Conservation (phyloP, 2,888 invertebrate genomes). For the Aricia artaxerxes region DNA sequence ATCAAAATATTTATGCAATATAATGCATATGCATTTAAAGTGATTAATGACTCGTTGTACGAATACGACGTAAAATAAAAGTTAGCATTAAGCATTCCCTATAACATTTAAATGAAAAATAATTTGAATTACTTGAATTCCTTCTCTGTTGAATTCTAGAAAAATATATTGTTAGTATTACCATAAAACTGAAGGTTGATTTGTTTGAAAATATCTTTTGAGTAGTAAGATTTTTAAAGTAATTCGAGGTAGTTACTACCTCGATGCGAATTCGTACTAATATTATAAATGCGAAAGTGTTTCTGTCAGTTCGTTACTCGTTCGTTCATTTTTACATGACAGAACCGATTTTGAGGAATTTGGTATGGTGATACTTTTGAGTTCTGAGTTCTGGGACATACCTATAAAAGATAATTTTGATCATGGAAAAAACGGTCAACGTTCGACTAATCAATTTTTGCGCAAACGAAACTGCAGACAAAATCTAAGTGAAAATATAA, state of each 20-base stretch:
- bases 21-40: neutral
- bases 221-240: neutral
- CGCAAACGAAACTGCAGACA: neutral
- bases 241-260: too few relatives aligned
- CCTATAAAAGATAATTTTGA: neutral
- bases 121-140: neutral
- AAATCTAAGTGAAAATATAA: constrained; percentile 22
- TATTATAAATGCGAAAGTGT: too few relatives aligned
- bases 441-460: neutral
- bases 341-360: neutral
- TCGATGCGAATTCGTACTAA: too few relatives aligned
- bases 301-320: too few relatives aligned
- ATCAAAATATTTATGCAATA: neutral
- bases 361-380: neutral
- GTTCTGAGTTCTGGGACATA: neutral
- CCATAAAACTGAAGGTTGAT: neutral
- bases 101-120: neutral
- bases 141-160: neutral
- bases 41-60: neutral
- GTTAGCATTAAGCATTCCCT: neutral
- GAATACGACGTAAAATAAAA: neutral
- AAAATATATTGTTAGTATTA: neutral
- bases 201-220: neutral
- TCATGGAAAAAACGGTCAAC: neutral
- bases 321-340: neutral